Evolutionary conservation across 2,113 vertebrate species (phyloP).

Genomic region (Anguilla japonica): DNA sequence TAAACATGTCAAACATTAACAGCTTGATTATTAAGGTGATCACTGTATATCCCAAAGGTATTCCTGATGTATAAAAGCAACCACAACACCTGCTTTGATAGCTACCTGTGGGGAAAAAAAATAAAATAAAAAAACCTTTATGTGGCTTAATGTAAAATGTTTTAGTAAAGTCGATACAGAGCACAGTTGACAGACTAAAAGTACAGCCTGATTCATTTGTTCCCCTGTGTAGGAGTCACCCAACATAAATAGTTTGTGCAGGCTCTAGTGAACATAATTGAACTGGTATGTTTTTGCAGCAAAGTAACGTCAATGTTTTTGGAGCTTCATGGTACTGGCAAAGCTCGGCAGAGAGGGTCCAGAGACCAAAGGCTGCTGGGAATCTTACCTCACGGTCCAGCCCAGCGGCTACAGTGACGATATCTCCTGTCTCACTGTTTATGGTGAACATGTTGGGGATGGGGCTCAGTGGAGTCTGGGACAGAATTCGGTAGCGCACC

Average conservation of each 20-base stretch:
- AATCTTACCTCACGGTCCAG: constrained; percentile 92
- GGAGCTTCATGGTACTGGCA: not conserved
- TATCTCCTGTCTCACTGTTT: constrained; percentile 94
- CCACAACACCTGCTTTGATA: not conserved
- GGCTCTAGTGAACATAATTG: not conserved
- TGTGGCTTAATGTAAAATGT: not conserved
- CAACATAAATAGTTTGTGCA: not conserved
- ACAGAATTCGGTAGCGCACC: constrained; percentile 91
- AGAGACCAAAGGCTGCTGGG: constrained; percentile 3
- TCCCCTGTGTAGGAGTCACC: not conserved
- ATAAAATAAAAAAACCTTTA: not conserved
- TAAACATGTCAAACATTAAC: constrained; percentile 13
- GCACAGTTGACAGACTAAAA: not conserved
- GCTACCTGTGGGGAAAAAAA: not conserved
- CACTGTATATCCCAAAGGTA: not conserved
- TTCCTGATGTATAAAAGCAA: not conserved
- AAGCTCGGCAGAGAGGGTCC: not conserved
- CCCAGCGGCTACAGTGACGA: constrained; percentile 90
- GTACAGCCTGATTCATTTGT: not conserved
- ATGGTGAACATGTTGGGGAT: constrained; percentile 98
- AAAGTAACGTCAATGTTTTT: not conserved
- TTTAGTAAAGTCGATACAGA: not conserved
- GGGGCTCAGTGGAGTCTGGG: constrained; percentile 90
- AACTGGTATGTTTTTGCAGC: not conserved
- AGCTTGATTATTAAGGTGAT: not conserved